Base-by-base conservation (phyloP, 1,140 invertebrate species). In the Drosophila orosa region DNA sequence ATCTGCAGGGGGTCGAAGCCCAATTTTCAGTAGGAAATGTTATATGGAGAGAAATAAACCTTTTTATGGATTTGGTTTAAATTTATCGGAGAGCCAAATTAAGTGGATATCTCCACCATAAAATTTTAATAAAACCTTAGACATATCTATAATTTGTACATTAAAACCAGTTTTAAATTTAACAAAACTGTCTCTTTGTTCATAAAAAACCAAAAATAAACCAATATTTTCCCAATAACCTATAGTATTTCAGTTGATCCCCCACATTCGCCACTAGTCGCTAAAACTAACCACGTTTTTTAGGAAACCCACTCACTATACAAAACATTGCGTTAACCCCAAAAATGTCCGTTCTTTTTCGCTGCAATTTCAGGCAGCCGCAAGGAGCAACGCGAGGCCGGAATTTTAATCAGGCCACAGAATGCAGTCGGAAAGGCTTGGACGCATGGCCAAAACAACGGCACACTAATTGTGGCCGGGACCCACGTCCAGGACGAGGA, bases 331-430 rank as follows among this genome's bases (percentile, higher is more conserved):
- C 55, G 56, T 39, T 58, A 59, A 68, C 50, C 27, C 45, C 35
- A 3, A 47, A 48, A 50, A 17, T 39, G 35, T 39, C 39, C 19
- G 39, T 31, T 58, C 12, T 50, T 59, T 45, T 40, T 7, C 22
- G n/a, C 29, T 73, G 39, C n/a, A 48, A 15, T 58, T 76, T 47
- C n/a, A 66, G 37, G 2, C 40, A 35, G 58, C 66, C 27, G 17
- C 40, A 27, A 25, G 29, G 24, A 25, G 35, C 35, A 39, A 9
- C 57, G 54, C 61, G 61, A 27, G 42, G 3, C 39, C 31, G 44
- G 60, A 86, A 71, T 85, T 86, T 86, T 74, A 86, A 85, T 81
- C 82, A 78, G 65, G 59, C 27, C 67, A 8, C 72, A 77, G 71
- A 80, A 87, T 89, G 83, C 79, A 83, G 67, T 42, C 44, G 54